Evolutionary conservation across 2,113 vertebrate genomes (phyloP), one percentile per base, ranked within the genome.

Genomic region (Lepus americanus): DNA sequence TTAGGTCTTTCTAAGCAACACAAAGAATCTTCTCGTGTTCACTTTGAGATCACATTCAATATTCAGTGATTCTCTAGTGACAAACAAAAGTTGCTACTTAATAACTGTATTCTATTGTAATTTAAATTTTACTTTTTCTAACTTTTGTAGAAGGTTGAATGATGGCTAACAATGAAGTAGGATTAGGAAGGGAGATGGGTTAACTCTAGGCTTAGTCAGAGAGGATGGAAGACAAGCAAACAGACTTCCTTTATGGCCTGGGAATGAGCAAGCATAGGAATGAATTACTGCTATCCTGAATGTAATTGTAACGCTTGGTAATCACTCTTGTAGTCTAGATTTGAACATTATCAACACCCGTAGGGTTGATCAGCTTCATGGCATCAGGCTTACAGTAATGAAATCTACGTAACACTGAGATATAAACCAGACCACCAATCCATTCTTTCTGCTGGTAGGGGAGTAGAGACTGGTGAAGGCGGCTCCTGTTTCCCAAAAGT

Each of bases 401-500:
- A 70, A 70, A 55, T 93, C 78, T 93, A 66, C 70, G 6, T 82
- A 63, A 25, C 80, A 80, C 13, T 77, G 39, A 78, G 49, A 12
- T 79, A 22, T 90, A 85, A 53, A 84, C 14, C 36, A n/a, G 29
- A 61, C 76, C 61, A 11, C 10, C 29, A 61, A 29, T 79, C 87
- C 86, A 31, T 27, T 69, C 10, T 66, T 91, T 93, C 53, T 86
- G 1, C 69, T 22, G 10, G 17, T 29, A 9, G 51, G 25, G 20
- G 19, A 51, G 19, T 31, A 17, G 67, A 19, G 22, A 0, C 69
- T 86, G 29, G 33, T 66, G 53, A 89, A 51, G 12, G 36, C 31
- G 25, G 29, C n/a, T 64, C 31, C 72, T 29, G 20, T 94, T 94
- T 89, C 55, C 70, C 14, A n/a, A 29, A 19, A 92, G 33, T 97